A percentile compares a stretch with the other conserved stretches of the same genome.
phyloP scores from a whole-genome alignment of 64 coral and sea anemone genomes.

The Exaiptasia diaphana region DNA sequence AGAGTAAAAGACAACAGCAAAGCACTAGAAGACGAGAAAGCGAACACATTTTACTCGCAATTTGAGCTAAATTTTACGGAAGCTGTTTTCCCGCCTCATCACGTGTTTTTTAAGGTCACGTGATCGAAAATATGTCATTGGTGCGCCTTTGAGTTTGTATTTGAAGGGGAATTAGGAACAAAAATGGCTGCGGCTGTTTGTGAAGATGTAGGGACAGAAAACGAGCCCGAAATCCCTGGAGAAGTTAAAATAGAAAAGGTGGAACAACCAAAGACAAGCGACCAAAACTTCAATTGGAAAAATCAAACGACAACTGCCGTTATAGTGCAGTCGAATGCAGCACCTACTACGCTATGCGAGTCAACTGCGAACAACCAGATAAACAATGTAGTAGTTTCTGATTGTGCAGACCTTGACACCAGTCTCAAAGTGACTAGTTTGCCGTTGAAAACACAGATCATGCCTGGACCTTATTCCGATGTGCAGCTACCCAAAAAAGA shows the following conservation, averaged over 20 bases:
- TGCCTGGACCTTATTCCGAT: conserved; percentile 88
- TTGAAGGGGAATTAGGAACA: conserved; percentile 61
- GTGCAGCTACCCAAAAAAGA: conserved; percentile 93
- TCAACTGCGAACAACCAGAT: conserved; percentile 65
- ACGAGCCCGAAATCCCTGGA: conserved; percentile 79
- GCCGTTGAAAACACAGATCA: conserved; percentile 88
- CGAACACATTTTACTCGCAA: conserved; percentile 45
- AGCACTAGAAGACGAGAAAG: too few species aligned
- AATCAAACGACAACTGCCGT: conserved; percentile 54
- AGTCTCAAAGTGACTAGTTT: conserved; percentile 70
- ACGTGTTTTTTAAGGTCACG: conserved; percentile 80
- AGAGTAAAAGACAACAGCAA: too few species aligned
- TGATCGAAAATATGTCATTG: conserved; percentile 88
- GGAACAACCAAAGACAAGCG: conserved; percentile 81
- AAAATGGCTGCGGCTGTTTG: conserved; percentile 81
- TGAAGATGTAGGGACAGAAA: conserved; percentile 64
- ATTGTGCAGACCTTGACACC: conserved; percentile 85
- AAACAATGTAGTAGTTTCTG: conserved; percentile 65
- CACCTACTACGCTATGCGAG: conserved; percentile 66
- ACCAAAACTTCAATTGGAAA: conserved; percentile 98
- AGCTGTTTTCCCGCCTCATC: conserved; percentile 53
- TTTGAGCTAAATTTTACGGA: conserved; percentile 45
- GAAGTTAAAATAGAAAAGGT: conserved; percentile 98
- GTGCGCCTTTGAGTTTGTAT: conserved; percentile 61
- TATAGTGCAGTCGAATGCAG: conserved; percentile 59